Conservation (phyloP, 2,888 invertebrate species). For the Oasisia sp. region DNA sequence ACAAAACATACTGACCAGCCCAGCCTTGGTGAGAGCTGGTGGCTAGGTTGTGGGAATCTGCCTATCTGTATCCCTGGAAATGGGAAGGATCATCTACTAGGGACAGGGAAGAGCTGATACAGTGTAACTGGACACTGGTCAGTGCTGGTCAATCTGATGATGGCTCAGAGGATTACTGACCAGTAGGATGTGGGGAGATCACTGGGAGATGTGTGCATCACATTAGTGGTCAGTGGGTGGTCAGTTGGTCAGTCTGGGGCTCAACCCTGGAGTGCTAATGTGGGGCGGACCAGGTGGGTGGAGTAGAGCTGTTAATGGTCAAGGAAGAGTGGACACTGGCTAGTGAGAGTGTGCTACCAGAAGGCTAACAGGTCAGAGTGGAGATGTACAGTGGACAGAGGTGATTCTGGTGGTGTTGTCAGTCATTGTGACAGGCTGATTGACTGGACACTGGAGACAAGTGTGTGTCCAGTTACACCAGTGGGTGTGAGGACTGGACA, state of each 20-base stretch:
- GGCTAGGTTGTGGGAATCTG: not conserved
- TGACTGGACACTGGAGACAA: not conserved
- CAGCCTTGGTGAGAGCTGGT: not conserved
- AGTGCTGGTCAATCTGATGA: not conserved
- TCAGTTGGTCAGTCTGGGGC: not conserved
- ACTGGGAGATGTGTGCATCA: not conserved
- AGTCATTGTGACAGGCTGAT: not conserved
- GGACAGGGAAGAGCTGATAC: not conserved
- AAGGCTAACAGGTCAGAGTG: not conserved
- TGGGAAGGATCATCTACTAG: not conserved
- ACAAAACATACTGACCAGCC: not conserved
- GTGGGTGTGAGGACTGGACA: not conserved
- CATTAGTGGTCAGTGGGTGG: not conserved
- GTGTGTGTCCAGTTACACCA: not conserved
- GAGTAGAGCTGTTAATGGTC: not conserved
- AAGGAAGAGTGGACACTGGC: not conserved
- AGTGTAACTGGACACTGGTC: not conserved
- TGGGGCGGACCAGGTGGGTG: conserved; percentile 1
- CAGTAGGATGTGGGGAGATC: not conserved
- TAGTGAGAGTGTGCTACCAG: not conserved
- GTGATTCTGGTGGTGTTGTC: not conserved
- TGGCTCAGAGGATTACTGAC: not conserved
- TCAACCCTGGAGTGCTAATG: not conserved
- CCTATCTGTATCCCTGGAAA: not conserved
- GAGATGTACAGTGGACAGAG: not conserved